Evolutionary conservation across 2,113 vertebrate genomes (phyloP).

Genomic region (Harpagus bidentatus): DNA sequence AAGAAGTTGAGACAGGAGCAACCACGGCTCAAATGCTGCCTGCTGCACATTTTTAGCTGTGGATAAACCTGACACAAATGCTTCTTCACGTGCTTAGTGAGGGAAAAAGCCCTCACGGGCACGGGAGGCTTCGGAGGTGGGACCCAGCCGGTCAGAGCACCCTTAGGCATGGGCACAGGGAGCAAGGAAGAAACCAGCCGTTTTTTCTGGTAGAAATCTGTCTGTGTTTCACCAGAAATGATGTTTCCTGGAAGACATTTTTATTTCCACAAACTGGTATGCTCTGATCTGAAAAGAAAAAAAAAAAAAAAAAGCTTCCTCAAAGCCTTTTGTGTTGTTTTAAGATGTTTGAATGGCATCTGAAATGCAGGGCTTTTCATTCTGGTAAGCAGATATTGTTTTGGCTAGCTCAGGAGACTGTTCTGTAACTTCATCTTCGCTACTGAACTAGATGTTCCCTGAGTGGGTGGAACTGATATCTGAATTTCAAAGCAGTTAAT

Average conservation of each 20-base stretch:
- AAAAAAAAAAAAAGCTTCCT: background rate
- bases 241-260: background rate
- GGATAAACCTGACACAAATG: background rate
- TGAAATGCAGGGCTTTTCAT: background rate
- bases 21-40: background rate
- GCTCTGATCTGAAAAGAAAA: background rate
- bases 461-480: slow-evolving; percentile 60
- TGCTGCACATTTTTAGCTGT: background rate
- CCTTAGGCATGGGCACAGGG: background rate
- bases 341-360: background rate
- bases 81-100: background rate
- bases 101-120: background rate
- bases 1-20: background rate
- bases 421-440: slow-evolving; percentile 53
- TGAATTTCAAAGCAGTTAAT: slow-evolving; percentile 65
- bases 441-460: slow-evolving; percentile 42
- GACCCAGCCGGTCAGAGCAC: background rate
- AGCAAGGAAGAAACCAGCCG: background rate
- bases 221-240: background rate
- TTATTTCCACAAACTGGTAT: background rate
- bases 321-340: background rate
- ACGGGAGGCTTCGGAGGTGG: background rate
- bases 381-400: slow-evolving; percentile 50
- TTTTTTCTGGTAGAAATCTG: background rate
- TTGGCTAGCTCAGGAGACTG: slow-evolving; percentile 62